Conservation (phyloP, 2,797 vertebrate species). For the Todus mexicanus region DNA sequence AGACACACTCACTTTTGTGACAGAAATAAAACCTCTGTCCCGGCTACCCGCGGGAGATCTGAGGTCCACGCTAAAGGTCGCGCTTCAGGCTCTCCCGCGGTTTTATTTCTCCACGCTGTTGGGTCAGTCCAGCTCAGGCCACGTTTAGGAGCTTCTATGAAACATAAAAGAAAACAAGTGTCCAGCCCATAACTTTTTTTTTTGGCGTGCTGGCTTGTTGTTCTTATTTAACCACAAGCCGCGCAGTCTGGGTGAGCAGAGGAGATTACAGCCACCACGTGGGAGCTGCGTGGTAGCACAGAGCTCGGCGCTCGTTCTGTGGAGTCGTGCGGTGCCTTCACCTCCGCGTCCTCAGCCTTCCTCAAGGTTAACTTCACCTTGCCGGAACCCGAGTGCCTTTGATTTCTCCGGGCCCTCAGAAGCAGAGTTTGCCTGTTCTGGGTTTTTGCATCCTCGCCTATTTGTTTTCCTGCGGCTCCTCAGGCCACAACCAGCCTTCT, state of each 20-base stretch:
- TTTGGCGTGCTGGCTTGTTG: not conserved
- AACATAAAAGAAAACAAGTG: not conserved
- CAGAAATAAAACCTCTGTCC: rapidly evolving
- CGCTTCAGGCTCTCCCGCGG: rapidly evolving
- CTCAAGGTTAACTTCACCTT: not conserved
- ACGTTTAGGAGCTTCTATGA: not conserved
- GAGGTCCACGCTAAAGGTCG: rapidly evolving
- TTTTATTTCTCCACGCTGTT: rapidly evolving
- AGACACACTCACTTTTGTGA: rapidly evolving
- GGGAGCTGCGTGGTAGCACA: not conserved
- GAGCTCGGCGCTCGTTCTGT: rapidly evolving
- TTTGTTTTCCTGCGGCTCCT: slow-evolving; percentile 38
- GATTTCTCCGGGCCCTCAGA: not conserved
- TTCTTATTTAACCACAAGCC: rapidly evolving
- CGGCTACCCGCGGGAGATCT: rapidly evolving
- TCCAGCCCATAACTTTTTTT: not conserved
- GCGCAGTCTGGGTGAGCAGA: rapidly evolving
- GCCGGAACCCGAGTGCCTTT: not conserved
- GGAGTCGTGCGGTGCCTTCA: not conserved
- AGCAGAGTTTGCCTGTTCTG: not conserved
- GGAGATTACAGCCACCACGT: not conserved
- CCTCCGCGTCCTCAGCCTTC: not conserved
- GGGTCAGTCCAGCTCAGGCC: rapidly evolving
- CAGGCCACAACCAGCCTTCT: slow-evolving; percentile 45
- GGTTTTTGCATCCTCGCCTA: not conserved